Base-by-base conservation (phyloP, 1,140 invertebrate species). In the Cotesia typhae region DNA sequence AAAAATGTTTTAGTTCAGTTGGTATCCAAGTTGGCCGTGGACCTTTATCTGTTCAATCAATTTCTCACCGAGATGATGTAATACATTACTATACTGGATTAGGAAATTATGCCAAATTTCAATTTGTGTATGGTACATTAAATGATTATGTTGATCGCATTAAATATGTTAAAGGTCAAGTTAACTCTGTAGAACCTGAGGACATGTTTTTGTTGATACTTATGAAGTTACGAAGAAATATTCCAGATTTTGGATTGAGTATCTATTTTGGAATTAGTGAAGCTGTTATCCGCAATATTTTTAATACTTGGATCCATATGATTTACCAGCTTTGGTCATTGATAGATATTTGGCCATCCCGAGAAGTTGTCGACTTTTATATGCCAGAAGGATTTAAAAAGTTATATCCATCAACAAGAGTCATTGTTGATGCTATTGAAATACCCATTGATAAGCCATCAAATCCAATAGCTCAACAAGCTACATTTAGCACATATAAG, bases 141-240 rank as follows among this genome's bases (percentile, higher is more conserved):
- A 41, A 38, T 37, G 63, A 53, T 67, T n/a, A 14, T 72, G 38
- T 72, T 4, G n/a, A 67, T 60, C 10, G 60, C 10, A 20, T 72
- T 10, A 67, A 55, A 67, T 61, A 60, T 38, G 37, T 60, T 1
- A 60, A 35, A 47, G 53, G 55, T 59, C 55, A 59, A 59, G 55
- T 59, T 59, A 59, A 59, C 55, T 59, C 17, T 59, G 14, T 59
- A n/a, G 64, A 66, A 17, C 14, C 14, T 51, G 36, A 47, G 36
- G 38, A 66, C 68, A 75, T 76, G 66, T 75, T 81, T 36, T 75
- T 81, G 72, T 67, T 82, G 28, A 78, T 74, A n/a, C 52, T 83
- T 12, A 74, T 78, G 61, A 80, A 81, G 72, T 57, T 80, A 10
- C 67, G 79, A 52, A 57, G 57, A 63, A 70, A 76, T 57, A 77